phyloP scores from a whole-genome alignment of 1,140 invertebrate genomes.

The Eumaeus atala region DNA sequence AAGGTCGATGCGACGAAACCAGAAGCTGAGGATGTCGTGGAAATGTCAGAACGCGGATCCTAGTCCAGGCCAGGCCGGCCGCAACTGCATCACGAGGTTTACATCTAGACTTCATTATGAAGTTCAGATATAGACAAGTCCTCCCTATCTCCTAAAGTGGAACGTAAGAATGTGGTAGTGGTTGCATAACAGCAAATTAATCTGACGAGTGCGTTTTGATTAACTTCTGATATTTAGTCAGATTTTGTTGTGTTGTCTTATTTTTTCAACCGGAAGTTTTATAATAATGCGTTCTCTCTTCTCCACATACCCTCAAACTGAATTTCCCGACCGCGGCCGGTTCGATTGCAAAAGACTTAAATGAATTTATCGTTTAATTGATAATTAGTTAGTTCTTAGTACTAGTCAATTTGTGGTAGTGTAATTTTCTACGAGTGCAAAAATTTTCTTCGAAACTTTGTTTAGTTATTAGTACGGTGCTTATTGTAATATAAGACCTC shows the following conservation, averaged over 20 bases:
- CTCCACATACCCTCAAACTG: constrained; percentile 29
- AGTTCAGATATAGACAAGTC: constrained; percentile 16
- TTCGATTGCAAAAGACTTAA: constrained; percentile 63
- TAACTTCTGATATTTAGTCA: constrained; percentile 8
- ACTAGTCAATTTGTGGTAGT: constrained; percentile 72
- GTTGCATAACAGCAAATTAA: constrained; percentile 44
- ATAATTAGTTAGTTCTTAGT: constrained; percentile 65
- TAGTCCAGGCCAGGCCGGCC: constrained; percentile 70
- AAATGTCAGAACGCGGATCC: constrained; percentile 62
- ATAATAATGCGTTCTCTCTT: constrained; percentile 27
- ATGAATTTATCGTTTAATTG: constrained; percentile 59
- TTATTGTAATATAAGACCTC: constrained; percentile 56
- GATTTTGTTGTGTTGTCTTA: too few species aligned
- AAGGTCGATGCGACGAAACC: constrained; percentile 60
- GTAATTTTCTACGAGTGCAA: constrained; percentile 67
- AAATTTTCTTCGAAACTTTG: constrained; percentile 52
- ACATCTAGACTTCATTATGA: constrained; percentile 45
- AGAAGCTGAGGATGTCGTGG: constrained; percentile 58
- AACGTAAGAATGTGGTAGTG: constrained; percentile 50
- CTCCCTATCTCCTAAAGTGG: constrained; percentile 37
- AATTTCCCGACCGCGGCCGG: constrained; percentile 60
- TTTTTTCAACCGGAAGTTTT: constrained; percentile 27
- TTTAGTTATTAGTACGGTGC: constrained; percentile 63
- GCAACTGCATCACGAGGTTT: constrained; percentile 68
- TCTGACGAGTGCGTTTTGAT: constrained; percentile 21